Conservation (phyloP, 2,888 invertebrate species). For the Caenorhabditis imperialis region DNA sequence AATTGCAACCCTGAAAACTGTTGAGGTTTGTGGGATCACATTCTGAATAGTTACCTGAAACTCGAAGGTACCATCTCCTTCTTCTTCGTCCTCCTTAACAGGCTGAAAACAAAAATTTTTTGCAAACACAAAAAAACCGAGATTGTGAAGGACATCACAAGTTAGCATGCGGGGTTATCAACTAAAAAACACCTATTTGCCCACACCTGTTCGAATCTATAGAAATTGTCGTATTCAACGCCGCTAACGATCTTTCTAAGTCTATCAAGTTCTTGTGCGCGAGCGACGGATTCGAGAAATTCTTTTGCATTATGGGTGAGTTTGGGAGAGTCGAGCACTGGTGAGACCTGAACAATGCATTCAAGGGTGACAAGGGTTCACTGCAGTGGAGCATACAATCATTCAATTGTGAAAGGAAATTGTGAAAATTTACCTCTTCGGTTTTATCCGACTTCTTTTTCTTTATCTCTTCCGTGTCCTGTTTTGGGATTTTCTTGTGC, state of each 20-base stretch:
- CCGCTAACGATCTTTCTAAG: conserved; percentile 30
- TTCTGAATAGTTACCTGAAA: conserved; percentile 3
- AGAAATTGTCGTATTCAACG: conserved; percentile 7
- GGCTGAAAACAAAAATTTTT: too few species aligned
- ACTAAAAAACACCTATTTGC: neutral
- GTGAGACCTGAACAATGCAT: conserved; percentile 26
- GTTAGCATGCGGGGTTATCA: too few species aligned
- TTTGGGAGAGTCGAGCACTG: conserved; percentile 2
- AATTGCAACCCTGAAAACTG: conserved; percentile 31
- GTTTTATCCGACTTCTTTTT: neutral
- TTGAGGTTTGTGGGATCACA: neutral
- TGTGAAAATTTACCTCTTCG: neutral
- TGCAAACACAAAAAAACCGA: too few species aligned
- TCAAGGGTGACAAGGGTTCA: too few species aligned
- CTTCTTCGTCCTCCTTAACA: conserved; percentile 1
- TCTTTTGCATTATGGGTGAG: too few species aligned
- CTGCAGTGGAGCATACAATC: too few species aligned
- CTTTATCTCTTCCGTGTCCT: conserved; percentile 18
- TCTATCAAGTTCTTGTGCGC: conserved; percentile 28
- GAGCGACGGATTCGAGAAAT: too few species aligned
- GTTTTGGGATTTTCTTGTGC: neutral
- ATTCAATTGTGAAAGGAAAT: too few species aligned
- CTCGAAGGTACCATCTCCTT: conserved; percentile 13
- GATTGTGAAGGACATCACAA: too few species aligned
- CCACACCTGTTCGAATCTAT: conserved; percentile 24